Conservation (phyloP, 2,113 vertebrate species). For the Alligator sinensis region DNA sequence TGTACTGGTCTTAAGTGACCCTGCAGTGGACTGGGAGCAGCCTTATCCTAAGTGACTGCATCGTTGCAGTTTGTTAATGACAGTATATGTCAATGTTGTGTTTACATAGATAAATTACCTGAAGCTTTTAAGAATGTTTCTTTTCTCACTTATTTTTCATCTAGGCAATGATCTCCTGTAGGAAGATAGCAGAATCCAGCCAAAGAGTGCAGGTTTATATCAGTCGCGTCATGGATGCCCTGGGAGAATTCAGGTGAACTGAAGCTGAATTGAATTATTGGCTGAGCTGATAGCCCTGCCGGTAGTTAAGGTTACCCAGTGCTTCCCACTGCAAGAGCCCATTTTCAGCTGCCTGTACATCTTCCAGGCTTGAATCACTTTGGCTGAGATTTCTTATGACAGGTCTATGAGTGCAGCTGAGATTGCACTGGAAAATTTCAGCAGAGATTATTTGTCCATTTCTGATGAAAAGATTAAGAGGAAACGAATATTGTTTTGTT, state of each 20-base stretch:
- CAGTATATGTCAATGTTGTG: constrained; percentile 39
- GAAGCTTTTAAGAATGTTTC: constrained; percentile 47
- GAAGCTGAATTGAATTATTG: constrained; percentile 37
- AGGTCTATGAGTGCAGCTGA: not conserved
- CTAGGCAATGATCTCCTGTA: constrained; percentile 90
- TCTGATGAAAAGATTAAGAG: not conserved
- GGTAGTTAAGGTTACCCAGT: not conserved
- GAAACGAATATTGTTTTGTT: too few species aligned
- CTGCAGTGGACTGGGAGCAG: constrained; percentile 30
- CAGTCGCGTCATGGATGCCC: constrained; percentile 88
- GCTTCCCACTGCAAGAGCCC: not conserved
- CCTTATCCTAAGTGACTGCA: not conserved
- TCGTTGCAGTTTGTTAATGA: not conserved
- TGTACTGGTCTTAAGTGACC: not conserved
- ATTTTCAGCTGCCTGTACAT: not conserved
- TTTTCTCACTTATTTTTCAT: constrained; percentile 66
- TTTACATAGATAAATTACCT: constrained; percentile 10
- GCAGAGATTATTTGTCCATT: not conserved
- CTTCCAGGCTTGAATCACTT: not conserved
- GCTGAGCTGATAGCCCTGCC: not conserved
- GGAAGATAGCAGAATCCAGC: constrained; percentile 89
- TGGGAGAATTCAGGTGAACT: constrained; percentile 90
- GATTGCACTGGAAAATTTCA: not conserved
- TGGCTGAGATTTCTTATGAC: not conserved
- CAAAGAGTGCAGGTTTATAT: constrained; percentile 89